Evolutionary conservation across 2,888 invertebrate species (phyloP), one percentile per base, ranked within the genome.

Genomic region (Camponotus fellah): DNA sequence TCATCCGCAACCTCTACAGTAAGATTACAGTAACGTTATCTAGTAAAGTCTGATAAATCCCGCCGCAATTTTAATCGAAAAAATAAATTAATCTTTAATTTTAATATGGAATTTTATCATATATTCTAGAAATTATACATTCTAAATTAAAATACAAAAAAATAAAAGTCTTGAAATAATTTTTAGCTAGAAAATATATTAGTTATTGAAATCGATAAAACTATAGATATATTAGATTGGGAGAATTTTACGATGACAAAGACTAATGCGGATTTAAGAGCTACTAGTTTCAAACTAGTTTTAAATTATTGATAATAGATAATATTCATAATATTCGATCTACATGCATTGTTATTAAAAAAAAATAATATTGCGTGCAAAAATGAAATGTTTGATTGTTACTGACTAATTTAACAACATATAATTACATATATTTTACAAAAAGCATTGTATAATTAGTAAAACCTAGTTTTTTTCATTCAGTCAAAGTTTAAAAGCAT

Each of bases 1-100:
- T 88, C 46, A 87, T 86, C 92, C 91, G 65, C 91, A 91, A 74
- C 83, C 92, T 14, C 46, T 93, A 21, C 92, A 92, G 93, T 93
- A 88, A 93, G 92, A 26, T 2, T 21, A 53, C 43, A 34, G 32
- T 60, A 21, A 3, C 21, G 21, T 10, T 71, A 26, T 58, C 32
- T 9, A 34, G 14, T 26, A 14, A 58, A 58, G 21, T 66, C 3
- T 17, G 8, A 17, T 53, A 53, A 53, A n/a, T 46, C 14, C 5
- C 17, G 17, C 17, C 49, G n/a, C 5, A 69, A 69, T n/a, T 49
- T 32, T 69, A n/a, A 0, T 32, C 5, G 10, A n/a, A 2, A 68
- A 32, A 5, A 17, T 46, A 43, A 3, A 9, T 10, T 46, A 21
- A 66, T 14, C 8, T 14, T 40, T 68, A 21, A 66, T 66, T 43